Base-by-base conservation (phyloP, 1,140 invertebrate species). In the Branchinecta lindahli region DNA sequence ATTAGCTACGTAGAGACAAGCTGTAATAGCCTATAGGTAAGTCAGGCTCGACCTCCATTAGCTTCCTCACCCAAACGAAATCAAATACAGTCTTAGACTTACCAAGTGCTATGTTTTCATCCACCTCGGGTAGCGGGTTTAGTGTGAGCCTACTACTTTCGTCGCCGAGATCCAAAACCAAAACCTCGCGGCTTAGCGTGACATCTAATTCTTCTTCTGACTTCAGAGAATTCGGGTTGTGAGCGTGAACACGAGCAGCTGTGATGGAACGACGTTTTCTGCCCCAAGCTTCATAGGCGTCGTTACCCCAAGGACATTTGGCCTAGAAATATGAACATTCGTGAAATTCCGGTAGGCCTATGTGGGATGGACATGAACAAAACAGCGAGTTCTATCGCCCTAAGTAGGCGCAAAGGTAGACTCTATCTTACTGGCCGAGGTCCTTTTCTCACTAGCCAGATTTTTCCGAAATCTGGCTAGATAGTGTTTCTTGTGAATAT, bases 181-280 rank as follows among this genome's bases (percentile, higher is more conserved):
- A 80, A 76, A 95, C 94, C 80, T 96, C 92, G 77, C 94, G 91
- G 8, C 91, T 94, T 45, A 96, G 84, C 70, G 92, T 94, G 89
- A 94, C 94, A 77, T 94, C 90, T 66, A 88, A 85, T 72, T 88
- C 86, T 71, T 84, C 83, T 72, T 81, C 78, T 69, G 75, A 77
- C 68, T 73, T 77, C 74, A 83, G 85, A 46, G 83, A 61, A 18
- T 45, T 72, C 9, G 46, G 69, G 47, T 66, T 85, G 68, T 82
- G 81, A 72, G 80, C 82, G 73, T 71, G 72, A 67, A 67, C 71
- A n/a, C 66, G 47, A 76, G 82, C 75, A 67, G 74, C 76, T 12
- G 79, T 77, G 33, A 85, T 75, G 66, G 87, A 89, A 84, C 92
- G 88, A 79, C 86, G 87, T 80, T 87, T 87, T 79, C 91, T 88